Evolutionary conservation across 2,113 vertebrate genomes (phyloP), one percentile per base, ranked within the genome.

Genomic region (Nanorana parkeri): DNA sequence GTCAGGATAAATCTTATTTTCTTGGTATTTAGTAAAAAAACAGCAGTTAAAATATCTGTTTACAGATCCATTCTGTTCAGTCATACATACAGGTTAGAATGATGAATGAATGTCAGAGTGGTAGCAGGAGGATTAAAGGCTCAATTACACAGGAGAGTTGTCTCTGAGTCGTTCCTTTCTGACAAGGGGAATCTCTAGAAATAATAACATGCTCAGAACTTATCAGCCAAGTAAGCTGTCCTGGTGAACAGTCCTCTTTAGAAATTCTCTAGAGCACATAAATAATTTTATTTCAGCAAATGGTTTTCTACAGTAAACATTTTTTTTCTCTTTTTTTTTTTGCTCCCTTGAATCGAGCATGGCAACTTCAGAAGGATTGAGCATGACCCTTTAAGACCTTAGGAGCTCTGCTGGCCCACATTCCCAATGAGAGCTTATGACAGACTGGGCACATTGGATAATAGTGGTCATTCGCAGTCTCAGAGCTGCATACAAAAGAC

Each of bases 171-270:
- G 23, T 52, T 58, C 64, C 77, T 78, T 23, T 52, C 51, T 73
- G 68, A 64, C 68, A 81, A 61, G 75, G 68, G 24, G 23, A 68
- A 60, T 24, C 21, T 26, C 76, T 81, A 74, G 76, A 89, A 87
- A 86, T 86, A 87, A 89, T 84, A 83, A 84, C 32, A 72, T 56
- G 58, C 17, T 73, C 32, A 66, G 81, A 17, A 60, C 78, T 74
- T 75, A 77, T 66, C 61, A 0, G n/a, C 78, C 86, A 69, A 74
- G 52, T 11, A 24, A 32, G 16, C 26, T 83, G 64, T 58, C 84
- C 85, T 85, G 61, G 8, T 51, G 82, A 84, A 85, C 1, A 56
- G 58, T 69, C 85, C 63, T 16, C 19, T 84, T 78, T 55, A 28
- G 67, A 87, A 85, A 29, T 21, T 84, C 85, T 88, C 41, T 2